Conservation (phyloP, 2,888 invertebrate genomes). For the Hermaeophaga mercurialis region DNA sequence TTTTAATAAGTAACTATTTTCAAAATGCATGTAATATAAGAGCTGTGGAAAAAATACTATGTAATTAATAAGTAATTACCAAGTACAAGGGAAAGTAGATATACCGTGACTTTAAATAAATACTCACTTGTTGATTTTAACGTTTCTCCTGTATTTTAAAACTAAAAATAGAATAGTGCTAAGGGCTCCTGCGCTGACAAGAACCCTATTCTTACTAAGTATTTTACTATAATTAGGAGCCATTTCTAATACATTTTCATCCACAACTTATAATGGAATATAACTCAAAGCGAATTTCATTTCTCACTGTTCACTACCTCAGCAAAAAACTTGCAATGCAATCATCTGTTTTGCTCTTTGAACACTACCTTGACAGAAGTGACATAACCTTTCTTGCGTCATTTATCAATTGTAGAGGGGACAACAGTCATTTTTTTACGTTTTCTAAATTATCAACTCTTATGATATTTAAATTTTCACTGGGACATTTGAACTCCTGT, state of each 20-base stretch:
- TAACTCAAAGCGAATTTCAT: not conserved
- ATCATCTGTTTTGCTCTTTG: too few species aligned
- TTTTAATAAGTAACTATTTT: too few species aligned
- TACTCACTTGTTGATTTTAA: slow-evolving; percentile 46
- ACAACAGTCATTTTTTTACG: too few species aligned
- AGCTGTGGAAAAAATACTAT: too few species aligned
- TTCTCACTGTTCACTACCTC: slow-evolving; percentile 7
- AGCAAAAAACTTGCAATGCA: too few species aligned
- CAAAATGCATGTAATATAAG: too few species aligned
- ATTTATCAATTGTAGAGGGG: too few species aligned
- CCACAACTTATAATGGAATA: slow-evolving; percentile 1
- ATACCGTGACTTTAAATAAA: slow-evolving; percentile 18
- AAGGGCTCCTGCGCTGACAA: slow-evolving; percentile 69
- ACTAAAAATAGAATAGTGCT: slow-evolving; percentile 65
- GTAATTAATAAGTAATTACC: too few species aligned
- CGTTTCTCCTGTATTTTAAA: slow-evolving; percentile 59
- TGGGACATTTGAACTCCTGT: not conserved
- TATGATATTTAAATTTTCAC: too few species aligned
- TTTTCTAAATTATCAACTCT: too few species aligned
- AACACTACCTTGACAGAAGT: too few species aligned
- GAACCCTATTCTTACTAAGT: slow-evolving; percentile 68
- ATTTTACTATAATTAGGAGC: slow-evolving; percentile 79
- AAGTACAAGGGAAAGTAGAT: slow-evolving; percentile 5
- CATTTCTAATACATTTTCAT: slow-evolving; percentile 58
- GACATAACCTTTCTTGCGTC: too few species aligned